These are phyloP conservation scores for Hypotaenidia philippensis DNA, from an alignment of 2,797 vertebrate genomes.

Conservation along the genomic window DNA sequence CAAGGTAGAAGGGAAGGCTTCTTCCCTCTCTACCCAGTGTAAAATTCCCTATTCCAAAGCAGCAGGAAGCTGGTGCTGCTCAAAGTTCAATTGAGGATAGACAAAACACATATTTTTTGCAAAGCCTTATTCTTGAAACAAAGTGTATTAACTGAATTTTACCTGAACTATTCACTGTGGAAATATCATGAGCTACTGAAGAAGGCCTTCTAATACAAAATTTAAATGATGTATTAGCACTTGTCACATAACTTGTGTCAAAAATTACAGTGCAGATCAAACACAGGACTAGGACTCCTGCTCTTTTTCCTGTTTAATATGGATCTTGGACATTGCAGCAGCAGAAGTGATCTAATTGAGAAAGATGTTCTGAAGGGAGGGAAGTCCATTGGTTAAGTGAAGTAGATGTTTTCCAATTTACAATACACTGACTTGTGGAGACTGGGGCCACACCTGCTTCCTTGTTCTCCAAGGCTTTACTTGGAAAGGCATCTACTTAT, in stretches of 20 bases:
- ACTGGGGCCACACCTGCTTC: not conserved
- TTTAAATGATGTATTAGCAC: not conserved
- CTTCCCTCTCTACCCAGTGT: not conserved
- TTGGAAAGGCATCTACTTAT: not conserved
- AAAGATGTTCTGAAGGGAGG: not conserved
- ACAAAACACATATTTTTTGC: not conserved
- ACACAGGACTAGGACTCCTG: not conserved
- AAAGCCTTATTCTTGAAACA: not conserved
- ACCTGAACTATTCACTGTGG: not conserved
- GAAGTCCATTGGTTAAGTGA: not conserved
- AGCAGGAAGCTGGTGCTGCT: not conserved
- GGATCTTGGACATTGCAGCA: not conserved
- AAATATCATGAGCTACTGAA: not conserved
- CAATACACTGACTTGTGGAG: not conserved
- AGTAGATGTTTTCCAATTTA: not conserved
- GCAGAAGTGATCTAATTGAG: not conserved
- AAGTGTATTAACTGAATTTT: not conserved
- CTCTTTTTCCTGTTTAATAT: not conserved
- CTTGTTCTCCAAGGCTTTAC: not conserved
- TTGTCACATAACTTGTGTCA: rapidly evolving
- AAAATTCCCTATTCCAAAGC: not conserved
- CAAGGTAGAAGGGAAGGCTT: not conserved
- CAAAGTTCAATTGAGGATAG: not conserved
- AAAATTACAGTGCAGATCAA: not conserved
- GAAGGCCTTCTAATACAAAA: not conserved